Evolutionary conservation across 2,888 invertebrate species (phyloP).

Genomic region (Cyaniris semiargus): DNA sequence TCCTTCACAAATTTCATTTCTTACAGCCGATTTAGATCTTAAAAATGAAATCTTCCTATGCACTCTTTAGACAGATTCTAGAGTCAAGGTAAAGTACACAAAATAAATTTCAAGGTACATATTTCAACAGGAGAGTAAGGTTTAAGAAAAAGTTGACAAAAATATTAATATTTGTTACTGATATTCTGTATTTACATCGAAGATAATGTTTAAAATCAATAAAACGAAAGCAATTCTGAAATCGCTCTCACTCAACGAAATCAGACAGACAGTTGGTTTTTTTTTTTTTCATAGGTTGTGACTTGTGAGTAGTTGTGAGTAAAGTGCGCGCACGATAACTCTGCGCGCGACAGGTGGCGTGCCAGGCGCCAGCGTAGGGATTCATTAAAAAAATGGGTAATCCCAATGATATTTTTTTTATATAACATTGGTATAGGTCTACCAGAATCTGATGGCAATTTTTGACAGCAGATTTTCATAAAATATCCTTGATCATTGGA

Average conservation of each 20-base stretch:
- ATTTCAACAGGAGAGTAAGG: conserved; percentile 41
- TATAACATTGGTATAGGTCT: no score
- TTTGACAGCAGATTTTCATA: no score
- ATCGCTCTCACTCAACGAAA: conserved; percentile 43
- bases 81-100: conserved; percentile 48
- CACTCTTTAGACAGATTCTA: conserved; percentile 40
- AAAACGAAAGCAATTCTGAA: conserved; percentile 49
- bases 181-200: conserved; percentile 45
- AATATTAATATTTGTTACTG: conserved; percentile 36
- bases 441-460: no score
- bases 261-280: neutral
- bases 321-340: no score
- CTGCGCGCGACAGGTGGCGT: no score
- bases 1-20: conserved; percentile 30
- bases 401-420: no score
- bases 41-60: conserved; percentile 36
- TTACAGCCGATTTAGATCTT: conserved; percentile 32
- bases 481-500: no score
- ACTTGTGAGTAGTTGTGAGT: no score
- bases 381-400: no score
- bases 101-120: conserved; percentile 44
- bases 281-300: neutral
- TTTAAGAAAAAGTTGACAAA: conserved; percentile 35
- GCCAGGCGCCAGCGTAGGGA: no score
- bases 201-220: conserved; percentile 53